These are phyloP conservation scores for Myopa testacea DNA, from an alignment of 2,888 invertebrate species.

Conservation along the genomic window DNA sequence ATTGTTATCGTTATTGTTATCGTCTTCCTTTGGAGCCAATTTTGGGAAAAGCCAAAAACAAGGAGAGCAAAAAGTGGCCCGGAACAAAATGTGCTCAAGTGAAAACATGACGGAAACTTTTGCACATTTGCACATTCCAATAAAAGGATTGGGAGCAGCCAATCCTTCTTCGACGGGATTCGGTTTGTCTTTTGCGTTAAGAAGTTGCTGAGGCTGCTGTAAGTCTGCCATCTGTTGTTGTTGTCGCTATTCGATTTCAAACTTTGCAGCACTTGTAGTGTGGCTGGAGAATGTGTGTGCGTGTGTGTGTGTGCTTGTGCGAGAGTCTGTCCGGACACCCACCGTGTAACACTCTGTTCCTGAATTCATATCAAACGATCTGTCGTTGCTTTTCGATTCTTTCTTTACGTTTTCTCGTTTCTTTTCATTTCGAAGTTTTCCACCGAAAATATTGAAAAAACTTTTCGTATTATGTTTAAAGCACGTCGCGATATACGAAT, in stretches of 20 bases:
- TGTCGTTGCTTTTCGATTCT: neutral
- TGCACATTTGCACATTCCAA: slow-evolving; percentile 19
- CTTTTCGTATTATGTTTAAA: neutral
- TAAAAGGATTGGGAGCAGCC: slow-evolving; percentile 11
- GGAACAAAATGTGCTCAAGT: slow-evolving; percentile 13
- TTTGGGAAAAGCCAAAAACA: neutral
- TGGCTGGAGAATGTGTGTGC: neutral
- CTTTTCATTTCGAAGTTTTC: neutral
- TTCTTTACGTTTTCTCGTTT: neutral
- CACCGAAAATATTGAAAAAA: neutral
- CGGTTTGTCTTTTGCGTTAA: slow-evolving; percentile 11
- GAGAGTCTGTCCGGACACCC: neutral
- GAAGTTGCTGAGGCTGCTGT: slow-evolving; percentile 4
- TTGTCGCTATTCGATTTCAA: neutral
- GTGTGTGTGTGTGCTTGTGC: neutral
- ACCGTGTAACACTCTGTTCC: neutral
- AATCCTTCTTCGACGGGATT: too few species aligned
- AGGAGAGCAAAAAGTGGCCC: neutral
- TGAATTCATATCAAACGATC: neutral
- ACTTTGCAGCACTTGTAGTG: neutral
- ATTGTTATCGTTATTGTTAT: neutral
- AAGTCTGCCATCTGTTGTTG: neutral
- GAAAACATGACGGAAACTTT: slow-evolving; percentile 17
- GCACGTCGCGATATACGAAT: neutral
- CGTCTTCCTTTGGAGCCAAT: too few species aligned